Evolutionary conservation across 2,113 vertebrate species (phyloP).

Genomic region (Barbus barbus): DNA sequence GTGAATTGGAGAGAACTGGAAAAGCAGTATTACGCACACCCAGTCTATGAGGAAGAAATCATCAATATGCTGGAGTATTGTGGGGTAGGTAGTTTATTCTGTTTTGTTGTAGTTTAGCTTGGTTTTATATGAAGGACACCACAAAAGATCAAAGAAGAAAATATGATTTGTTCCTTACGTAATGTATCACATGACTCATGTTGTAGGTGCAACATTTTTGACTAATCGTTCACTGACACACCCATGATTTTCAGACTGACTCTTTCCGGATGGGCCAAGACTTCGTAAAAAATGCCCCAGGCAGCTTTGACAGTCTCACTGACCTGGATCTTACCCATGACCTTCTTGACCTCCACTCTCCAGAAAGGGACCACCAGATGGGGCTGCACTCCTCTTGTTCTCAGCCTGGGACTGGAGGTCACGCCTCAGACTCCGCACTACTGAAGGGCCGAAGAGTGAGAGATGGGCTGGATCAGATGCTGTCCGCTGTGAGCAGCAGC

Average conservation of each 20-base stretch:
- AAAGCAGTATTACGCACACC: slow-evolving; percentile 90
- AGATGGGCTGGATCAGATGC: slow-evolving; percentile 64
- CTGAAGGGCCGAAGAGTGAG: slow-evolving; percentile 55
- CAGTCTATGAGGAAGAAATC: slow-evolving; percentile 95
- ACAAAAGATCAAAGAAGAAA: neutral
- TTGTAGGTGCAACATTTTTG: slow-evolving; percentile 10
- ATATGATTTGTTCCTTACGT: neutral
- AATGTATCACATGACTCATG: neutral
- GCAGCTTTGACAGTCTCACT: slow-evolving; percentile 68
- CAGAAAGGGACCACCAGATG: slow-evolving; percentile 51
- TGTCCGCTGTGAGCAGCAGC: slow-evolving; percentile 71
- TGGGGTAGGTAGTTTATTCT: slow-evolving; percentile 81
- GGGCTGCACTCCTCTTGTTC: slow-evolving; percentile 54
- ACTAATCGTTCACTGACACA: slow-evolving; percentile 12
- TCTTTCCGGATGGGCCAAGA: slow-evolving; percentile 93
- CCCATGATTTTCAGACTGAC: slow-evolving; percentile 79
- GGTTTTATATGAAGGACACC: neutral
- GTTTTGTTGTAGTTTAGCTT: neutral
- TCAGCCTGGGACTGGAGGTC: slow-evolving; percentile 52
- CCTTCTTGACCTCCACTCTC: slow-evolving; percentile 69
- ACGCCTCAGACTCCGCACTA: slow-evolving; percentile 61
- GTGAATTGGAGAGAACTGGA: slow-evolving; percentile 95
- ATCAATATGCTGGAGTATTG: slow-evolving; percentile 93
- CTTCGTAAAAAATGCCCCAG: slow-evolving; percentile 76
- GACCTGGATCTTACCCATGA: slow-evolving; percentile 71